phyloP scores from a whole-genome alignment of 1,140 invertebrate species.

The Sycophila sp. region DNA sequence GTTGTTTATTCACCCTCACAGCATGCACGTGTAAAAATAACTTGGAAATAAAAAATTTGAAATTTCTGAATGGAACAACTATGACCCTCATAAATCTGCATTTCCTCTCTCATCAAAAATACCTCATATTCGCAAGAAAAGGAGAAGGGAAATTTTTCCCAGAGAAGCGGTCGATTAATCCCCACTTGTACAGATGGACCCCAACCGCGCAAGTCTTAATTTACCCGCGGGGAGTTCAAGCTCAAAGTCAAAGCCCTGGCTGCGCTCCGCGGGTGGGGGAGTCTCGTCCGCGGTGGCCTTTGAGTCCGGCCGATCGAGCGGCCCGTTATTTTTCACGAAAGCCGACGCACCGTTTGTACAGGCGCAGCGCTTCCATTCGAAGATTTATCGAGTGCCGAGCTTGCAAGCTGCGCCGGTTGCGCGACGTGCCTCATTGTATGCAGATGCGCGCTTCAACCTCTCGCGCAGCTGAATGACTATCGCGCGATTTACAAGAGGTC shows the following conservation, averaged over 20 bases:
- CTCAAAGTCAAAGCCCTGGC: background rate
- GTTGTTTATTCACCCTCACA: too few species aligned
- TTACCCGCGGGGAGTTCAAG: background rate
- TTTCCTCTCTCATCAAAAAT: too few species aligned
- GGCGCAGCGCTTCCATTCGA: background rate
- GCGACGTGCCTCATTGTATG: constrained; percentile 25
- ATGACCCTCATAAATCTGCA: too few species aligned
- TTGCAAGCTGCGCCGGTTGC: constrained; percentile 7
- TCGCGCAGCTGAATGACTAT: background rate
- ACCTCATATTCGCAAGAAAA: too few species aligned
- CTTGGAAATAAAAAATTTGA: too few species aligned
- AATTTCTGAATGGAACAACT: too few species aligned
- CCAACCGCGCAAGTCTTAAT: background rate
- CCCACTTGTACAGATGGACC: background rate
- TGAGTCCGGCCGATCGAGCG: background rate
- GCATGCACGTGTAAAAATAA: too few species aligned
- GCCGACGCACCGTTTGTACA: background rate
- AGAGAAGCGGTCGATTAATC: background rate
- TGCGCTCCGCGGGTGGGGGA: too few species aligned
- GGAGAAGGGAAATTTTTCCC: too few species aligned
- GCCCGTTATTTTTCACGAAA: background rate
- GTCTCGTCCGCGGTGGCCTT: background rate
- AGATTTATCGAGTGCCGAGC: background rate
- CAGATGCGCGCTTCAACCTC: constrained; percentile 9
- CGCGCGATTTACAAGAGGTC: background rate